Base-by-base conservation (phyloP, 2,113 vertebrate species). In the Cyanoliseus patagonus region DNA sequence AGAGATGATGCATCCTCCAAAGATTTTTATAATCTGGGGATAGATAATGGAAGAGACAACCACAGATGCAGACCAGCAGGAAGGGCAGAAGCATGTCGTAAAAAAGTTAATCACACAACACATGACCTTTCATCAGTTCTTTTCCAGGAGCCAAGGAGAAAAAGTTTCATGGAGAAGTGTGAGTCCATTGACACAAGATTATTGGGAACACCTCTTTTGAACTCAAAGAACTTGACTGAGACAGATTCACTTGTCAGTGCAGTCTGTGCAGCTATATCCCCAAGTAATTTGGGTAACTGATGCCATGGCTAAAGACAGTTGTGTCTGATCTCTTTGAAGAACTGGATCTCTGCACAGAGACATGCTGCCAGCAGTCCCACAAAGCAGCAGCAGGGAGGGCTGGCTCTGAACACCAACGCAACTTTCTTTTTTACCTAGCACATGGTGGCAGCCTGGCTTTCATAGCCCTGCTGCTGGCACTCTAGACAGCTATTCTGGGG, bases 381-480 rank as follows among this genome's bases (percentile, higher is more conserved):
- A 11, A 19, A 37, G 42, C 12, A 22, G 3, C 0, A 39, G 9
- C 22, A 18, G 78, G 35, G 20, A 90, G 51, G 1, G 5, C 44
- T 67, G 51, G 24, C 39, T 55, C 55, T 17, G 1, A 51, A 33
- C 49, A 39, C 30, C 2, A 1, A 10, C 8, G 20, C 10, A 14
- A 22, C 46, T 18, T 47, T 37, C 19, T 77, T n/a, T 81, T 37
- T 17, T 9, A 17, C 25, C 25, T 39, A 74, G 53, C 10, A 39
- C 37, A 22, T 3, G 17, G n/a, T 14, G 27, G 61, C 77, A 92
- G 72, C 33, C 63, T 53, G 68, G 39, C 30, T 51, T 46, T 37
- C 1, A 0, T 31, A 59, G 30, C 16, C 13, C 19, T 1, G 2
- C 18, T 41, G 30, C 30, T 5, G 2, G 46, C 2, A 17, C 33